Evolutionary conservation across 2,888 invertebrate genomes (phyloP), one percentile per base, ranked within the genome.

Genomic region (Pheosia gnoma): DNA sequence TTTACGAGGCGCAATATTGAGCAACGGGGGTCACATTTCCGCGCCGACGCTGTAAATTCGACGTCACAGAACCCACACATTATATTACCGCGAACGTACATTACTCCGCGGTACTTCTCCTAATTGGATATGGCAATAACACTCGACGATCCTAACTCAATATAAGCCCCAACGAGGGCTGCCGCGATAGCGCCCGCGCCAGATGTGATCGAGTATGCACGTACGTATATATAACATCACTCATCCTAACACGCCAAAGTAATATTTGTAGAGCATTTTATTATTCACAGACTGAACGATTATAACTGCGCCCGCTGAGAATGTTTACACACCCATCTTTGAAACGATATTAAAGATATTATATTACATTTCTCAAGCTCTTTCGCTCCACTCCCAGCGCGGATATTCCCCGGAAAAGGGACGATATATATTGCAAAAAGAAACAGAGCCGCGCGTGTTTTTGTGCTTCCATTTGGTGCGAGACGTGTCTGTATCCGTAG

Each of bases 301-400:
- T 81, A 86, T 81, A 83, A 80, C 77, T 73, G 68, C 74, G 63
- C 77, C 69, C 70, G 68, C 75, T 75, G 76, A 80, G 76, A 81
- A 85, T 86, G 80, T 87, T 86, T 86, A 83, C 81, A 81, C 75
- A 82, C 75, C 81, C 78, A 83, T 85, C 78, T 79, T 71, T 60
- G 70, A 70, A 72, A 75, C 80, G 81, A 83, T 86, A 88, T 86
- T 85, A 87, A 83, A 87, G 81, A 82, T 84, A 86, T 87, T 7
- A 9, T 88, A 88, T 88, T 86, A 88, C 84, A 84, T 86, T 85
- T 82, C 80, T 80, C 77, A 77, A 81, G 76, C 74, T 77, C 68
- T 71, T 72, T 79, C 72, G 75, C 70, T 70, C 72, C 73, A 75
- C 71, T 74, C 71, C 53, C 53, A 11, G 53, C 36, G 67, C 66